Conservation (phyloP, 35 echinoderm and acorn worm genomes). For the Apostichopus parvimensis region DNA sequence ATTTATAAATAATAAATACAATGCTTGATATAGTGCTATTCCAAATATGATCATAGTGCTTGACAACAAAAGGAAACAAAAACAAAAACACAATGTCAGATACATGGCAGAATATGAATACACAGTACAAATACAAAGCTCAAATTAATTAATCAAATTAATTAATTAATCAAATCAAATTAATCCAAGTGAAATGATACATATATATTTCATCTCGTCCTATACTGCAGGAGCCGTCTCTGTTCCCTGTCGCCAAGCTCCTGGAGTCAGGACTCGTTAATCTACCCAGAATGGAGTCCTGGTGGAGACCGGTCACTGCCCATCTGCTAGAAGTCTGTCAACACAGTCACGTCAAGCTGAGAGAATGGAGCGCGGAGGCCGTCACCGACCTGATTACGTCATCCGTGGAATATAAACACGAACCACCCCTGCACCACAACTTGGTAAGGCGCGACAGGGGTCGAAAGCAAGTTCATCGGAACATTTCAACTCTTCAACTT, state of each 20-base stretch:
- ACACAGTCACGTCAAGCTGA: conserved; percentile 73
- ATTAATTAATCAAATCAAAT: background rate
- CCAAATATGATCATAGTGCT: too few species aligned
- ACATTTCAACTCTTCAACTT: background rate
- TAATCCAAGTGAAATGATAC: background rate
- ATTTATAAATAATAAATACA: too few species aligned
- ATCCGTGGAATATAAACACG: conserved; percentile 78
- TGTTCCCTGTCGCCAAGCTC: conserved; percentile 96
- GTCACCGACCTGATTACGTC: conserved; percentile 81
- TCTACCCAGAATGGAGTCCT: conserved; percentile 85
- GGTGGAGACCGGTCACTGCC: conserved; percentile 90
- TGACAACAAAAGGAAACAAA: too few species aligned
- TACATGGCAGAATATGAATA: too few species aligned
- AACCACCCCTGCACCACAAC: conserved; percentile 90
- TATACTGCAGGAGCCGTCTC: conserved; percentile 80
- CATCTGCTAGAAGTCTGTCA: conserved; percentile 91
- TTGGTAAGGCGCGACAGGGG: conserved; percentile 61
- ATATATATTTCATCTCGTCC: background rate
- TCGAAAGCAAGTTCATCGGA: background rate
- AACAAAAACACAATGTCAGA: too few species aligned
- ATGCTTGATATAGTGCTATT: too few species aligned
- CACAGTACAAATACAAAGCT: too few species aligned
- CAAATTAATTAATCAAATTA: too few species aligned
- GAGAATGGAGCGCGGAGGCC: conserved; percentile 91
- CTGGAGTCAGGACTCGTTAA: conserved; percentile 94